Conservation (phyloP, 2,888 invertebrate genomes). For the Hemaris fuciformis region DNA sequence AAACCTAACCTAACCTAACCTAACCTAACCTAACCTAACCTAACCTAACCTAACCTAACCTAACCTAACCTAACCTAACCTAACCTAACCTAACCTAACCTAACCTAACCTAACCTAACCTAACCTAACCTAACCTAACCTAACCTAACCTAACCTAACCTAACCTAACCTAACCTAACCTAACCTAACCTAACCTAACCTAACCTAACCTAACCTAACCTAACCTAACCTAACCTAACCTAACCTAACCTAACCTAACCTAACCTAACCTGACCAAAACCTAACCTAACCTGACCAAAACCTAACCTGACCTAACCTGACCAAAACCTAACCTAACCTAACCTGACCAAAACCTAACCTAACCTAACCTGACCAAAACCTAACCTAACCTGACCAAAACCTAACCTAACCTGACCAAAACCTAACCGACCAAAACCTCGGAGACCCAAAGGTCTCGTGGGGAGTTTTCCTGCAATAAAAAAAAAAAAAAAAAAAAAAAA, state of each 20-base stretch:
- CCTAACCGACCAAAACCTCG: background rate
- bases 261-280: too few species aligned
- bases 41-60: conserved; percentile 16
- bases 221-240: conserved; percentile 24
- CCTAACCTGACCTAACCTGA: too few species aligned
- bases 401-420: conserved; percentile 11
- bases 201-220: conserved; percentile 20
- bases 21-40: conserved; percentile 14
- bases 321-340: too few species aligned
- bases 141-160: conserved; percentile 26
- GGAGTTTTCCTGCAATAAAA: too few species aligned
- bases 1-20: conserved; percentile 16
- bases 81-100: conserved; percentile 18
- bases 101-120: conserved; percentile 24
- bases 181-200: conserved; percentile 25
- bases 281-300: too few species aligned
- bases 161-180: conserved; percentile 24
- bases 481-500: too few species aligned
- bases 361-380: background rate
- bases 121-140: conserved; percentile 24
- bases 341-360: background rate
- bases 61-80: conserved; percentile 13
- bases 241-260: conserved; percentile 18
- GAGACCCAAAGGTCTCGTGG: too few species aligned
- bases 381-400: background rate